Percentiles rank a stretch among this genome's conserved stretches.
Conservation (phyloP, 1,140 invertebrate genomes). For the Ostrea denselamellosa region DNA sequence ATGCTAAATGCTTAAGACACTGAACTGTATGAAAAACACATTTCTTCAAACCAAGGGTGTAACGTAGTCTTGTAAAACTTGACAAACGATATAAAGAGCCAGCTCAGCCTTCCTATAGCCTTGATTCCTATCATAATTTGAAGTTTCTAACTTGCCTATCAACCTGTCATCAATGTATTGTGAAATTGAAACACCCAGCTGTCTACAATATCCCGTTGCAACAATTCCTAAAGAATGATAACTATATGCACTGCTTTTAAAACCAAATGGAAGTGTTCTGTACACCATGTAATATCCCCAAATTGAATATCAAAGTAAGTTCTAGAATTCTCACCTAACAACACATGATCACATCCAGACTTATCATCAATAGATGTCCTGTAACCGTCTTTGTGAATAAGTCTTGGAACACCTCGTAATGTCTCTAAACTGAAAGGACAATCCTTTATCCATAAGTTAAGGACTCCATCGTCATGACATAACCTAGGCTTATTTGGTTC, state of each 20-base stretch:
- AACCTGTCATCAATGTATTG: conserved; percentile 56
- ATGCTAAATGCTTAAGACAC: conserved; percentile 44
- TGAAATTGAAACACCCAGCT: conserved; percentile 38
- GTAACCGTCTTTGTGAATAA: conserved; percentile 24
- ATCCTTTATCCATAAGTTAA: conserved; percentile 56
- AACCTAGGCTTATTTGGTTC: conserved; percentile 45
- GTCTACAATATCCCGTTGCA: conserved; percentile 48
- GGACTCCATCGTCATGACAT: conserved; percentile 48
- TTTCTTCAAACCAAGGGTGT: conserved; percentile 36
- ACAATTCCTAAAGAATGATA: conserved; percentile 47
- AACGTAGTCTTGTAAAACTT: conserved; percentile 46
- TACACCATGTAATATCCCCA: conserved; percentile 45
- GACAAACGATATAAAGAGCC: conserved; percentile 46
- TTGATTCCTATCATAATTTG: not conserved
- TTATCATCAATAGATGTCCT: conserved; percentile 54
- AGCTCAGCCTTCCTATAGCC: not conserved
- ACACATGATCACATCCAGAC: conserved; percentile 55
- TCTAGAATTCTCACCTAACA: conserved; percentile 39
- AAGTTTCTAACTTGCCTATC: conserved; percentile 19
- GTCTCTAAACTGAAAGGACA: conserved; percentile 54
- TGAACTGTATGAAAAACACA: conserved; percentile 33
- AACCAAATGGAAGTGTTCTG: conserved; percentile 53
- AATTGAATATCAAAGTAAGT: conserved; percentile 55
- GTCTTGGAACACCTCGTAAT: conserved; percentile 47
- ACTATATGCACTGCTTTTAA: conserved; percentile 53